phyloP scores from a whole-genome alignment of 1,140 invertebrate genomes.

The Scaptomyza montana region DNA sequence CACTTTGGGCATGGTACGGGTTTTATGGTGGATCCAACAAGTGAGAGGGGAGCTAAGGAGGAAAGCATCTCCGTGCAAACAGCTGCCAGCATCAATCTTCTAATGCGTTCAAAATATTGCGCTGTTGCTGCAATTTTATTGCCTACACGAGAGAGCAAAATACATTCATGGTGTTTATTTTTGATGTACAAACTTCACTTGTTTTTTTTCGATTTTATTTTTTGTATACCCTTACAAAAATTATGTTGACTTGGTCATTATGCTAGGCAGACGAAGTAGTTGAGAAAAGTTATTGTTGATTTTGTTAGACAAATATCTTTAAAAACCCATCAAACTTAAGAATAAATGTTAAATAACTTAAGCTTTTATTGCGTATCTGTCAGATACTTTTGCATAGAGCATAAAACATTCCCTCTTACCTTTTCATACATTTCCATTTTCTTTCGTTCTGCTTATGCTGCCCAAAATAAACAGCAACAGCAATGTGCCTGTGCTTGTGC shows the following conservation, averaged over 20 bases:
- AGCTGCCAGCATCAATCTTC: conserved; percentile 80
- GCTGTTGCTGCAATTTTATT: conserved; percentile 69
- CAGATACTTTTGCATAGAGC: conserved; percentile 29
- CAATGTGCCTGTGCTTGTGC: conserved; percentile 43
- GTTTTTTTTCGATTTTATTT: neutral
- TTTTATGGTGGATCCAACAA: neutral
- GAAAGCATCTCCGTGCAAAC: conserved; percentile 47
- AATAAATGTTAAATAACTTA: too few relatives aligned
- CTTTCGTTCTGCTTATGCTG: neutral
- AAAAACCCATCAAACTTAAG: too few relatives aligned
- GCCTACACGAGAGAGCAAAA: conserved; percentile 36
- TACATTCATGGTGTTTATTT: conserved; percentile 36
- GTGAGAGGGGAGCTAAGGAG: neutral
- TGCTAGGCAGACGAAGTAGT: too few relatives aligned
- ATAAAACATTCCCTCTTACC: conserved; percentile 19
- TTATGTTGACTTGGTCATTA: conserved; percentile 31
- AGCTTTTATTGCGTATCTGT: neutral
- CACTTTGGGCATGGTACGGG: conserved; percentile 53
- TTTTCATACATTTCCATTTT: neutral
- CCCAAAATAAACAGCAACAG: conserved; percentile 38
- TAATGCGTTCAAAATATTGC: conserved; percentile 78
- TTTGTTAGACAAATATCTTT: too few relatives aligned
- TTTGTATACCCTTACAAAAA: conserved; percentile 30
- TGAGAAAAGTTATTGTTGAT: neutral
- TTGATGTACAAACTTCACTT: conserved; percentile 19